Evolutionary conservation across 2,113 vertebrate genomes (phyloP), one percentile per base, ranked within the genome.

Genomic region (Monopterus albus): DNA sequence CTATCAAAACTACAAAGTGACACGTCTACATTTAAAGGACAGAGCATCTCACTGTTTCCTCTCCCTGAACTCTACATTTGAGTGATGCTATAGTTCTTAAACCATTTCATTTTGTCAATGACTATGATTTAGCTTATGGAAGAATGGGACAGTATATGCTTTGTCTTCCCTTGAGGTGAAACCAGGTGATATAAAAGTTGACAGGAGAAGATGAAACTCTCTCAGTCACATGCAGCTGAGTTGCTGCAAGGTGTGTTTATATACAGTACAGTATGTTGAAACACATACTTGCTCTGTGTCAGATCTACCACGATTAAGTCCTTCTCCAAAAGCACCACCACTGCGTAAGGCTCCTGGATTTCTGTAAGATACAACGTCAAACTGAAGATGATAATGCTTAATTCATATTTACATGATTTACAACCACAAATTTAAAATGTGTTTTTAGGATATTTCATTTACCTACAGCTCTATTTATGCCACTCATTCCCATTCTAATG

Each of bases 311-410:
- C 94, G 62, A 98, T 97, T 56, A 98, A 92, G 91, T 98, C 96
- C 92, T 96, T 98, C 88, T 98, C 96, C 89, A 98, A 87, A 72
- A 98, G 94, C 38, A 98, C 96, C 70, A 94, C 96, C 39, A 98
- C 95, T n/a, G 96, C 96, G 72, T 96, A 97, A 3, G 96, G 96
- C 74, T 98, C 96, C 92, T 98, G 96, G 89, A 96, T 94, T 88
- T 98, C 96, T 98, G 91, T 58, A 58, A 86, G 10, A 73, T 5
- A 79, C n/a, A 75, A 69, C 70, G 20, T 0, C 52, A 55, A 45
- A 78, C 43, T 53, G 20, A 72, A 53, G 42, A 39, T 11, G 0
- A 46, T 9, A 11, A 65, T 15, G 26, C 45, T 51, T 36, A n/a
- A 47, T 67, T 8, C 18, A 39, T 21, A 53, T 35, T 50, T n/a